Evolutionary conservation across 2,113 vertebrate species (phyloP), one percentile per base, ranked within the genome.

Genomic region (Columba janthina): DNA sequence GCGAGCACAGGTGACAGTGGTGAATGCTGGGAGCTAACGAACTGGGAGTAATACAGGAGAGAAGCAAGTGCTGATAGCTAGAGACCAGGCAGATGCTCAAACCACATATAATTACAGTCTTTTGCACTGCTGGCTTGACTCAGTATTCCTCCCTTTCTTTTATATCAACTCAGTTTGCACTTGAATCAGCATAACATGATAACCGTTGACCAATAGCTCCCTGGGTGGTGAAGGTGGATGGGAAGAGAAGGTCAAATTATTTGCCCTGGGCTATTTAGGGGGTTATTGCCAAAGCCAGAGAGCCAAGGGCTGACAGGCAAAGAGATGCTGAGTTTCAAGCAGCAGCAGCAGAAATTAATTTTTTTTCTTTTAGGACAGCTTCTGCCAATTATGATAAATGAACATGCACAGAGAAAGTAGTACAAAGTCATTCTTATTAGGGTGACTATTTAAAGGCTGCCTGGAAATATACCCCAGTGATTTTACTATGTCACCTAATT

Each of bases 381-480:
- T 81, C 67, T 94, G 62, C 64, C 67, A 80, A 36, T 77, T 87
- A 61, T 11, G 17, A 72, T 61, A 94, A 75, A 72, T 50, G 48
- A 92, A 21, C 25, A 79, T 50, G 25, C 36, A 83, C 77, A 87
- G 24, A 82, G 25, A 94, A 93, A 96, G 65, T 89, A 96, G 92
- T 81, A 95, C 94, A 96, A 91, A 94, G 95, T 93, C 79, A 97
- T 54, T 40, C 74, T 94, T 96, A 90, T 32, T 84, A 96, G 93
- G 90, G 40, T 93, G 85, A 74, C 89, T 96, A 94, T 96, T 97
- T 96, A 86, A 94, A 96, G 93, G 34, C n/a, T 69, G 88, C 38
- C 90, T 53, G 64, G 84, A 93, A 81, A 71, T 38, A 74, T 11
- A 64, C 44, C 22, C 65, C 69, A 81, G 40, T 57, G 72, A 84